Evolutionary conservation across 1,140 invertebrate species (phyloP).

Genomic region (Orchesella cincta): DNA sequence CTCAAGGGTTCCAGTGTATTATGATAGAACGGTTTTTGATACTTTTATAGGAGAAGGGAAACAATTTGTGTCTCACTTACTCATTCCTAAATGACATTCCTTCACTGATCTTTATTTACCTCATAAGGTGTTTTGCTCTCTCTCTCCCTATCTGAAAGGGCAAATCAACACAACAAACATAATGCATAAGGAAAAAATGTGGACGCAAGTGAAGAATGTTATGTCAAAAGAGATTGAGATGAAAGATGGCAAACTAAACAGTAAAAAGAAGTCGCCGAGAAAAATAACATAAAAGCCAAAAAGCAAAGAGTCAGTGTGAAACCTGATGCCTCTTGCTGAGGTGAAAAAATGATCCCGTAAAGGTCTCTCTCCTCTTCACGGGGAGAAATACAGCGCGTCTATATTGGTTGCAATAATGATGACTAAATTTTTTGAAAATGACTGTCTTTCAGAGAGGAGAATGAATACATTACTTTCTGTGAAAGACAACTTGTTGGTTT

Average conservation of each 20-base stretch:
- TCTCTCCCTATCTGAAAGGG: too few relatives aligned
- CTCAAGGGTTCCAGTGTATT: conserved; percentile 7
- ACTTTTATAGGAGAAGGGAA: conserved; percentile 12
- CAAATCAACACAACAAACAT: not conserved
- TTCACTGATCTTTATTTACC: conserved; percentile 20
- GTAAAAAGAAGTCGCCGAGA: too few relatives aligned
- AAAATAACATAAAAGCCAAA: not conserved
- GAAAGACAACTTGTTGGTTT: not conserved
- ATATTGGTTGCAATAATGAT: not conserved
- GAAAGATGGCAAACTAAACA: not conserved
- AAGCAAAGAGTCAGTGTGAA: conserved; percentile 10
- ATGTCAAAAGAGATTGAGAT: not conserved
- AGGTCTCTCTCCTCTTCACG: not conserved
- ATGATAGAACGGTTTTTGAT: not conserved
- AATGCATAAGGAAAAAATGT: not conserved
- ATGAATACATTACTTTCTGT: not conserved
- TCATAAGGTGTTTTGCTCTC: conserved; percentile 28
- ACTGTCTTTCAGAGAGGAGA: not conserved
- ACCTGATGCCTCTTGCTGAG: conserved; percentile 20
- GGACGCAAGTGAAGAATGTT: conserved; percentile 7
- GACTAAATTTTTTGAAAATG: conserved; percentile 1
- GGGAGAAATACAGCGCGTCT: not conserved
- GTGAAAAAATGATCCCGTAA: conserved; percentile 9
- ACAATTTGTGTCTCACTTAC: conserved; percentile 22
- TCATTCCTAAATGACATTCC: conserved; percentile 24